Percentiles rank a stretch among this genome's conserved stretches.
Conservation (phyloP, 1,140 invertebrate genomes). For the Trigoniulus corallinus region DNA sequence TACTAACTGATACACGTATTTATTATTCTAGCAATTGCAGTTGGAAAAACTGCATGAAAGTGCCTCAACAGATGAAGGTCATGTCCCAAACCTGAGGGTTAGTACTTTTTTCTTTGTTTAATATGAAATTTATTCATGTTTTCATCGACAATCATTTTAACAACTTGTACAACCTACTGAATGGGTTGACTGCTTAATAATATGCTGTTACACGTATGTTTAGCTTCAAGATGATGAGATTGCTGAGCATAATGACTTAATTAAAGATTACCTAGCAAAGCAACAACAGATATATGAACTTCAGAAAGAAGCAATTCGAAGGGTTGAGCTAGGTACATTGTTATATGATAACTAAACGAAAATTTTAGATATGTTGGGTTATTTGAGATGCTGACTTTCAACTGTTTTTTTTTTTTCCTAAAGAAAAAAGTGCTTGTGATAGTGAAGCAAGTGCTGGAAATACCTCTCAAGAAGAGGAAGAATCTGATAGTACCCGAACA, state of each 20-base stretch:
- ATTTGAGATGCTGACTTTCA: background rate
- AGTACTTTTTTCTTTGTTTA: constrained; percentile 6
- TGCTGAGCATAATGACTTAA: constrained; percentile 21
- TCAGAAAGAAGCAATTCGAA: constrained; percentile 17
- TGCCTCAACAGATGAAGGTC: constrained; percentile 12
- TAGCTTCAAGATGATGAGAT: constrained; percentile 19
- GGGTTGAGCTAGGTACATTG: constrained; percentile 12
- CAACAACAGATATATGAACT: constrained; percentile 21
- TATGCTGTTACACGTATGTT: background rate
- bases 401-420: constrained; percentile 3
- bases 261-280: constrained; percentile 21
- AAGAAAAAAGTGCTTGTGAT: background rate
- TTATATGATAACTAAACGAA: constrained; percentile 8
- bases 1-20: background rate
- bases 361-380: constrained; percentile 2
- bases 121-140: constrained; percentile 1
- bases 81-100: constrained; percentile 16
- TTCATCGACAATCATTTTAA: background rate
- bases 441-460: constrained; percentile 1
- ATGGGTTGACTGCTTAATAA: background rate
- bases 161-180: background rate
- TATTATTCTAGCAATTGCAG: constrained; percentile 12
- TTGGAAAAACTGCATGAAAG: constrained; percentile 14
- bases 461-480: constrained; percentile 2
- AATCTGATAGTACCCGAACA: constrained; percentile 1